A percentile compares a stretch with the other conserved stretches of the same genome.
Conservation (phyloP, 1,140 invertebrate genomes). For the Cyclina sinensis region DNA sequence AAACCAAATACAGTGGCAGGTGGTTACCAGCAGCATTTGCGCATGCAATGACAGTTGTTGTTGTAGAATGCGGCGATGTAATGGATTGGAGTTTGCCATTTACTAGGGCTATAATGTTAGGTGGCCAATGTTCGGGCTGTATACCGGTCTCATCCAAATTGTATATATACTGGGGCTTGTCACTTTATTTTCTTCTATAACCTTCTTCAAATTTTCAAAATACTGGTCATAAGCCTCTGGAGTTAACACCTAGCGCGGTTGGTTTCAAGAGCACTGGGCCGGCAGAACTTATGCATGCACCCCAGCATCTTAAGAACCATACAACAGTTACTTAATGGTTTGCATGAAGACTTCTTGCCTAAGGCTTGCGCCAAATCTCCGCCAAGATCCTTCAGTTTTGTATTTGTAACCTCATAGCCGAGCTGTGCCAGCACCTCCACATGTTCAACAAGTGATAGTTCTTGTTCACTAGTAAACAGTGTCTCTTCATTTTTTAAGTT, state of each 20-base stretch:
- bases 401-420: not conserved
- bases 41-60: constrained; percentile 43
- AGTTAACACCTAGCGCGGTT: not conserved
- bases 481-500: not conserved
- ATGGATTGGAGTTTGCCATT: not conserved
- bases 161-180: constrained; percentile 20
- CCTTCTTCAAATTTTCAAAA: not conserved
- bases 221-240: not conserved
- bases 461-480: not conserved
- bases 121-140: constrained; percentile 35
- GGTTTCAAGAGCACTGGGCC: not conserved
- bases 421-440: constrained; percentile 2
- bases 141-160: constrained; percentile 50
- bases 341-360: not conserved
- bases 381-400: not conserved
- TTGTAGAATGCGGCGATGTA: constrained; percentile 14
- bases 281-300: not conserved
- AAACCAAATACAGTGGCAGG: not conserved
- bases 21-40: not conserved
- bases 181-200: not conserved
- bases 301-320: not conserved
- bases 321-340: constrained; percentile 12
- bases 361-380: not conserved
- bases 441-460: constrained; percentile 14
- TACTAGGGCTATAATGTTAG: constrained; percentile 62